Conservation (phyloP, 2,797 vertebrate genomes). For the Pseudochaenichthys georgianus region DNA sequence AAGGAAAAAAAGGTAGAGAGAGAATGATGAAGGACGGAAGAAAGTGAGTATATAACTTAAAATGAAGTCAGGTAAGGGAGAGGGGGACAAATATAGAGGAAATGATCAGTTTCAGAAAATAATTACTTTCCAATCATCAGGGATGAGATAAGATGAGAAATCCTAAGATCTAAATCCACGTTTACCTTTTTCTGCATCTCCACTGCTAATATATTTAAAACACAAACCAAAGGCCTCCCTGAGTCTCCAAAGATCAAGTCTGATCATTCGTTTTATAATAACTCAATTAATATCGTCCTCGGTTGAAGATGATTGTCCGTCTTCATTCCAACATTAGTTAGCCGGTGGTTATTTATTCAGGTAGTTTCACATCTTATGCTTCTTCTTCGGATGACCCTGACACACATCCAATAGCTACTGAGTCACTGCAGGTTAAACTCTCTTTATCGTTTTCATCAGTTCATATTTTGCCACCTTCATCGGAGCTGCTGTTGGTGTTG, state of each 20-base stretch:
- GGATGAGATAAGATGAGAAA: conserved; percentile 32
- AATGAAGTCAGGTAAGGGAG: conserved; percentile 20
- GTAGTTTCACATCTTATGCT: conserved; percentile 19
- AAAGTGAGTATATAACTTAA: background rate
- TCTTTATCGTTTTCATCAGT: conserved; percentile 39
- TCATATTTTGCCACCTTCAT: conserved; percentile 42
- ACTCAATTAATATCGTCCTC: conserved; percentile 29
- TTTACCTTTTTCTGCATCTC: conserved; percentile 46
- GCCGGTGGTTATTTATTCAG: conserved; percentile 5
- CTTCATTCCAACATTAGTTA: conserved; percentile 29
- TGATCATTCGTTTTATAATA: conserved; percentile 45
- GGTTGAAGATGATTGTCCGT: conserved; percentile 21
- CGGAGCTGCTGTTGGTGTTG: conserved; percentile 9
- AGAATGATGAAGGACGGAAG: conserved; percentile 7
- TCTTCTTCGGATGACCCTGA: conserved; percentile 37
- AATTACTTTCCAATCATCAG: conserved; percentile 40
- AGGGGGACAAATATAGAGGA: conserved; percentile 16
- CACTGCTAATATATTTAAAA: conserved; percentile 50
- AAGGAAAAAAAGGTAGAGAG: conserved; percentile 63
- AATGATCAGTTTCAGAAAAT: conserved; percentile 29
- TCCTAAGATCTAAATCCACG: conserved; percentile 42
- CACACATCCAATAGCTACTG: conserved; percentile 32
- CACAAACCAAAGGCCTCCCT: conserved; percentile 71
- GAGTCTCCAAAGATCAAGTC: conserved; percentile 71
- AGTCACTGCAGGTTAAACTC: conserved; percentile 33